Evolutionary conservation across 1,140 invertebrate genomes (phyloP).

Genomic region (Neodiprion fabricii): DNA sequence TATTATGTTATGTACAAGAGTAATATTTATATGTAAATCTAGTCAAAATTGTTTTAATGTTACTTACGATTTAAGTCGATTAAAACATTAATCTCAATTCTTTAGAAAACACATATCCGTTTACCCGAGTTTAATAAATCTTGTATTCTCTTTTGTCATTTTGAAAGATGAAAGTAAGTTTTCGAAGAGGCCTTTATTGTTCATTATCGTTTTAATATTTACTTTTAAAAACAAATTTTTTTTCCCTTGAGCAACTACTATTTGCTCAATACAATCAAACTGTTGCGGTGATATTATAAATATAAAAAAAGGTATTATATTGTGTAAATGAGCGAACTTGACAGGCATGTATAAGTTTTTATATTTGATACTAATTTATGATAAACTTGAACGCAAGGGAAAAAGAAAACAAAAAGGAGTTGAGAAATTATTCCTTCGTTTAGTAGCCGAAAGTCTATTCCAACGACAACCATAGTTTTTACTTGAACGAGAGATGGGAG

Average conservation of each 20-base stretch:
- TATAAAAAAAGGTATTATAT: constrained; percentile 47
- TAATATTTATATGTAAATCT: constrained; percentile 39
- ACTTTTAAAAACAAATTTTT: neutral
- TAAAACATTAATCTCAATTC: neutral
- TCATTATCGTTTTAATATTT: constrained; percentile 22
- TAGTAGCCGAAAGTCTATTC: constrained; percentile 49
- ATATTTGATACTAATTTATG: constrained; percentile 59
- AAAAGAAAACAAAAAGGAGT: constrained; percentile 33
- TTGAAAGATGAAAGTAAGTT: constrained; percentile 38
- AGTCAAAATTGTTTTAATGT: constrained; percentile 55
- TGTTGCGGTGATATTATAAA: constrained; percentile 50
- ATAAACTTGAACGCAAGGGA: constrained; percentile 42
- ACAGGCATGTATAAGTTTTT: constrained; percentile 57
- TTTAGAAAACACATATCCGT: too few species aligned
- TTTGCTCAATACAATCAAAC: constrained; percentile 55
- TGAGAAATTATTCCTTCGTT: constrained; percentile 44
- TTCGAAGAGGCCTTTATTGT: constrained; percentile 44
- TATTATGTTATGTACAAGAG: constrained; percentile 32
- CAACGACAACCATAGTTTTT: constrained; percentile 46
- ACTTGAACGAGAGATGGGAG: constrained; percentile 23
- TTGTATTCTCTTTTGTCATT: neutral
- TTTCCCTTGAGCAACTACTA: constrained; percentile 40
- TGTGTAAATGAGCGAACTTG: constrained; percentile 51
- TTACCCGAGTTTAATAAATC: neutral
- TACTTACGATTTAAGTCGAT: constrained; percentile 29